phyloP scores from a whole-genome alignment of 2,888 invertebrate genomes.

The Netelia fuscicornis region DNA sequence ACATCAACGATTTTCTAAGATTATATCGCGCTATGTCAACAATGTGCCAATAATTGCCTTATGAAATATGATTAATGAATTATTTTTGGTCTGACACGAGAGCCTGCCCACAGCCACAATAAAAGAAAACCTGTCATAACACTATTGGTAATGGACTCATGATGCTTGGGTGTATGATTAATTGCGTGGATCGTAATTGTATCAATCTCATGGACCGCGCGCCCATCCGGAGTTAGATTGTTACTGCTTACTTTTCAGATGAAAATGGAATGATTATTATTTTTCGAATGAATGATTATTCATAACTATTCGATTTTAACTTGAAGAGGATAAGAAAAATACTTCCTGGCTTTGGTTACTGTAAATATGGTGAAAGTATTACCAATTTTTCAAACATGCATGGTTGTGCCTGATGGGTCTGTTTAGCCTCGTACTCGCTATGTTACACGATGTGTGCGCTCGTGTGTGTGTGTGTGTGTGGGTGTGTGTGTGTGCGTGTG shows the following conservation, averaged over 20 bases:
- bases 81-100: not conserved
- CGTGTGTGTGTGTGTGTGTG: not conserved
- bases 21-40: not conserved
- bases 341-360: constrained; percentile 73
- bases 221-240: not conserved
- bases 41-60: not conserved
- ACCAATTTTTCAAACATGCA: constrained; percentile 74
- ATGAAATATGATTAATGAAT: not conserved
- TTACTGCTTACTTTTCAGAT: not conserved
- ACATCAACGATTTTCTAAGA: not conserved
- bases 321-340: constrained; percentile 53
- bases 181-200: not conserved
- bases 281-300: not conserved
- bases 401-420: constrained; percentile 65
- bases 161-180: not conserved
- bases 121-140: not conserved
- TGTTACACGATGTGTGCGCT: not conserved
- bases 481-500: not conserved
- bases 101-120: not conserved
- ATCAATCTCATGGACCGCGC: not conserved
- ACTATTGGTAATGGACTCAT: not conserved
- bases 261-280: not conserved
- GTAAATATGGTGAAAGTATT: constrained; percentile 81
- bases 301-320: constrained; percentile 7
- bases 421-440: constrained; percentile 47